These are phyloP conservation scores for Drosophila recens DNA, from an alignment of 2,888 invertebrate genomes.

Conservation along the genomic window DNA sequence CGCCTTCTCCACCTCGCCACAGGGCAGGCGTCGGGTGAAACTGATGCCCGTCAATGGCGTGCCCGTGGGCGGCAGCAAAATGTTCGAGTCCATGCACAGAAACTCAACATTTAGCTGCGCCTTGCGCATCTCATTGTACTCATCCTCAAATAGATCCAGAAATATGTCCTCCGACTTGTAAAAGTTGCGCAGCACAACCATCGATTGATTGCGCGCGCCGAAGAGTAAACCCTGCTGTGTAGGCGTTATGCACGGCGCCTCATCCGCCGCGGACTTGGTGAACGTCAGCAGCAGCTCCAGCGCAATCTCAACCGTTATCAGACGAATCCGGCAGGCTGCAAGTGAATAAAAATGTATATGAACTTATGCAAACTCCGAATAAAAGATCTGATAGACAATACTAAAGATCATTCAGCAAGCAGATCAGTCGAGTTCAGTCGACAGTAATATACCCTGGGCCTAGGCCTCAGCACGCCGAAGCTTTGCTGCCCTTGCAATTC, in stretches of 20 bases:
- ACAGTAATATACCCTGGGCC: too few species aligned
- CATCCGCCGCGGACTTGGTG: constrained; percentile 83
- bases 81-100: constrained; percentile 98
- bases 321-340: constrained; percentile 93
- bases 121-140: constrained; percentile 96
- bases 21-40: constrained; percentile 96
- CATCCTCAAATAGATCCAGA: constrained; percentile 99
- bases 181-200: constrained; percentile 94
- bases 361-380: too few species aligned
- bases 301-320: constrained; percentile 96
- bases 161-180: constrained; percentile 99
- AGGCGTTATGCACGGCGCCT: constrained; percentile 84
- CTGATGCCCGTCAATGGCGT: constrained; percentile 98
- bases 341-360: neutral
- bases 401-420: too few species aligned
- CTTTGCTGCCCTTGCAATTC: too few species aligned
- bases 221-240: constrained; percentile 87
- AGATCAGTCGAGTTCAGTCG: too few species aligned
- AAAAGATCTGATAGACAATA: too few species aligned
- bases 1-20: constrained; percentile 97
- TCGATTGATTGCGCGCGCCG: constrained; percentile 92
- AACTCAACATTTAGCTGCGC: constrained; percentile 95
- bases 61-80: constrained; percentile 96
- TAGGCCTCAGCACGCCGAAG: too few species aligned
- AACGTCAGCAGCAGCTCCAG: constrained; percentile 92